phyloP scores from a whole-genome alignment of 2,888 invertebrate genomes.

The Caenorhabditis sp. region DNA sequence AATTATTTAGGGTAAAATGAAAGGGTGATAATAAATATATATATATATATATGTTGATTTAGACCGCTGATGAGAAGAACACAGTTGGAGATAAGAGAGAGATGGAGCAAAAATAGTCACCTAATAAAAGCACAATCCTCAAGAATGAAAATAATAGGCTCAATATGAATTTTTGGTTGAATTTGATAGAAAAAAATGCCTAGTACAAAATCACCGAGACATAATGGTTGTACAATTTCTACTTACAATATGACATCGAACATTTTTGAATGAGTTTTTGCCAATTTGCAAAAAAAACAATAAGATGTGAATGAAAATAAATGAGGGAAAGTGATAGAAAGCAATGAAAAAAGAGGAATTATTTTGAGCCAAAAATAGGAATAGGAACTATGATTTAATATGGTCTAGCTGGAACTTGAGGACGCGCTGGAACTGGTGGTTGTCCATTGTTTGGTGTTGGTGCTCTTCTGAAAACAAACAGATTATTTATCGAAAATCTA shows the following conservation, averaged over 20 bases:
- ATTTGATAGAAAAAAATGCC: neutral
- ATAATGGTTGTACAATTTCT: neutral
- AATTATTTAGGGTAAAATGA: neutral
- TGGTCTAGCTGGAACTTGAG: constrained; percentile 41
- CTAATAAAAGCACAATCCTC: constrained; percentile 2
- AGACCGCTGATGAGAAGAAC: constrained; percentile 31
- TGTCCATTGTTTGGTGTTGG: constrained; percentile 52
- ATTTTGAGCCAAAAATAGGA: neutral
- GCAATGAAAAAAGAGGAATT: too few species aligned
- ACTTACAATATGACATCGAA: neutral
- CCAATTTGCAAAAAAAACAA: neutral
- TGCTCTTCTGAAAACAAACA: constrained; percentile 53
- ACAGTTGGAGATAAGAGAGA: constrained; percentile 14
- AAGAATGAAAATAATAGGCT: neutral
- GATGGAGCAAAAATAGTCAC: neutral
- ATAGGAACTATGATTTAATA: neutral
- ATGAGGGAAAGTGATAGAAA: too few species aligned
- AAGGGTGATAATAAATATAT: neutral
- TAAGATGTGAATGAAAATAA: neutral
- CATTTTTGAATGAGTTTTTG: neutral
- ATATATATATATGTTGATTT: neutral
- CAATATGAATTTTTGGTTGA: neutral
- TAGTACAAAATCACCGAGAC: neutral
- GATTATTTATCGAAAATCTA: neutral
- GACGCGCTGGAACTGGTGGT: constrained; percentile 52